phyloP scores from a whole-genome alignment of 2,888 invertebrate species.

The Ornithoptera alexandrae region DNA sequence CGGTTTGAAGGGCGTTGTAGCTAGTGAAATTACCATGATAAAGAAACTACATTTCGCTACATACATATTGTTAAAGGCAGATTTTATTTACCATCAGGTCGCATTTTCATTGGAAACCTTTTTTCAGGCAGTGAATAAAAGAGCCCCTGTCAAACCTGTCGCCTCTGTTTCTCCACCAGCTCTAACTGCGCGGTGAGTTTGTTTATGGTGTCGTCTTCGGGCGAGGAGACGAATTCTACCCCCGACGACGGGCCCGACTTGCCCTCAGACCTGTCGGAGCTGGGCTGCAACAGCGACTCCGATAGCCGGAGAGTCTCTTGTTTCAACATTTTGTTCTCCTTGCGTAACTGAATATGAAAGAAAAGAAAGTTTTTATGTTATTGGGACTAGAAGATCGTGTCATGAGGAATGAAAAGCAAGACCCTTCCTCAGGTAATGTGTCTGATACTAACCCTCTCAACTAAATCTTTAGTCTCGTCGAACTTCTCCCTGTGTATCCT shows the following conservation, averaged over 20 bases:
- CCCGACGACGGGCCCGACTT: conserved; percentile 58
- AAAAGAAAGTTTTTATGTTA: neutral
- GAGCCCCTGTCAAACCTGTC: conserved; percentile 51
- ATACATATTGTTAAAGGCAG: too few species aligned
- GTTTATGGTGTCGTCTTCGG: conserved; percentile 70
- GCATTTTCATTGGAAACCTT: too few species aligned
- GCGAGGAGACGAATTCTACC: conserved; percentile 71
- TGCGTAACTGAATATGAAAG: conserved; percentile 50
- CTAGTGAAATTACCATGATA: too few species aligned
- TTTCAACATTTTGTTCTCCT: conserved; percentile 66
- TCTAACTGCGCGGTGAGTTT: conserved; percentile 69
- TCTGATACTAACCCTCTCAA: conserved; percentile 66
- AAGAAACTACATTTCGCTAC: too few species aligned
- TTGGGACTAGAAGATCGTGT: too few species aligned
- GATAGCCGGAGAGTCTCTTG: conserved; percentile 48
- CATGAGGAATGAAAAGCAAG: too few species aligned
- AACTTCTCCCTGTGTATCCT: conserved; percentile 83
- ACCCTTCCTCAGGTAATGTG: too few species aligned
- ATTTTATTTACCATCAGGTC: too few species aligned
- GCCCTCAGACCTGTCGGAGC: conserved; percentile 44
- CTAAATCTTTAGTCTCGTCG: conserved; percentile 81
- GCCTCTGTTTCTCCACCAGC: conserved; percentile 66
- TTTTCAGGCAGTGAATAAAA: neutral
- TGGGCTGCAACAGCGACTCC: conserved; percentile 38
- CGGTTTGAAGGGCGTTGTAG: too few species aligned